phyloP scores from a whole-genome alignment of 2,797 vertebrate species.

The Silurus aristotelis region DNA sequence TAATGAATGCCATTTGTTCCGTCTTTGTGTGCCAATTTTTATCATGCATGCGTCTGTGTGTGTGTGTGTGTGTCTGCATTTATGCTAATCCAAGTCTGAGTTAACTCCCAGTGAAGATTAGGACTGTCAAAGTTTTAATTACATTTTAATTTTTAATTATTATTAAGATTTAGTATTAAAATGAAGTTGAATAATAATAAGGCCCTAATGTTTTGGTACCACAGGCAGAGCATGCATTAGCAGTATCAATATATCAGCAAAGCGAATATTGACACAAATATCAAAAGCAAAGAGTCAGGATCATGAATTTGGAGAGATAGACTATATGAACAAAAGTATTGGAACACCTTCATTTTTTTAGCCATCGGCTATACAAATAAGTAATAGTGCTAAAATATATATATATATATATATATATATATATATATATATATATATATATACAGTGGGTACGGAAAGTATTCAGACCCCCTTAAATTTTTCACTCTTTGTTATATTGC shows the following conservation, averaged over 20 bases:
- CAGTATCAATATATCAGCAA: background rate
- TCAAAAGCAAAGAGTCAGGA: background rate
- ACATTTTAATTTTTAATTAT: conserved; percentile 26
- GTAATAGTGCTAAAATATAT: no score
- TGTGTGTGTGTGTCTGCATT: background rate
- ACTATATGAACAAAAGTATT: no score
- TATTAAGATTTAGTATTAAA: background rate
- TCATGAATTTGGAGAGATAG: background rate
- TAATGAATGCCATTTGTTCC: conserved; percentile 10
- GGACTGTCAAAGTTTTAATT: background rate
- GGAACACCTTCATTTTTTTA: no score
- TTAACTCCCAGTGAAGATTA: background rate
- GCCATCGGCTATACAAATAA: no score
- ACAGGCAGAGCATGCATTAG: background rate
- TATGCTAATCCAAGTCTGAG: conserved; percentile 10
- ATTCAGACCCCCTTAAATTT: no score
- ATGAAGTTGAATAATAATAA: conserved; percentile 4
- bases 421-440: no score
- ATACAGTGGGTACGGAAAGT: no score
- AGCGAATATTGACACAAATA: background rate
- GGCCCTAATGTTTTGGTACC: background rate
- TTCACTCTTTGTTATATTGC: no score
- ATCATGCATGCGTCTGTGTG: background rate
- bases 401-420: no score
- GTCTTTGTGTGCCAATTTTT: background rate